Percentiles rank a stretch among this genome's conserved stretches.
These are phyloP conservation scores for Nebria brevicollis DNA, from an alignment of 2,888 invertebrate species.

Conservation along the genomic window DNA sequence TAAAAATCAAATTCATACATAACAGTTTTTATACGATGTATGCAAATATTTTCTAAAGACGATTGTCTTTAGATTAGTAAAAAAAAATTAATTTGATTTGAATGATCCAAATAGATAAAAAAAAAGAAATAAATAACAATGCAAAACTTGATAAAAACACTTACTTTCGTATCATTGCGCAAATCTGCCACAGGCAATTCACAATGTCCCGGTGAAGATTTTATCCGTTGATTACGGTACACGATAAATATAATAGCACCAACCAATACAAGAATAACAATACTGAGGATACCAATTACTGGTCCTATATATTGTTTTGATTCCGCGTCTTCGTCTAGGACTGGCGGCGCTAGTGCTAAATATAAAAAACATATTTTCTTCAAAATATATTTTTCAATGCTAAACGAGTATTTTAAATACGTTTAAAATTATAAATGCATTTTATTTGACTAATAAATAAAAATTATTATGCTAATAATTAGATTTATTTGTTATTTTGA, in stretches of 20 bases:
- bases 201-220: slow-evolving; percentile 58
- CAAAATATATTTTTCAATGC: background rate
- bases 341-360: slow-evolving; percentile 50
- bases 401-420: background rate
- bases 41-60: too few relatives aligned
- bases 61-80: too few relatives aligned
- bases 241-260: slow-evolving; percentile 78
- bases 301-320: slow-evolving; percentile 72
- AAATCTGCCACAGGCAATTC: slow-evolving; percentile 58
- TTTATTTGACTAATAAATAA: too few relatives aligned
- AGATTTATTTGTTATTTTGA: too few relatives aligned
- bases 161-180: slow-evolving; percentile 64
- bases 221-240: slow-evolving; percentile 70
- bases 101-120: too few relatives aligned
- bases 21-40: too few relatives aligned
- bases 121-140: too few relatives aligned
- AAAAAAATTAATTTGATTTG: too few relatives aligned
- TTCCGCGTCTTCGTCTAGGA: slow-evolving; percentile 68
- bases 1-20: too few relatives aligned
- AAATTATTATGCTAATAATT: too few relatives aligned
- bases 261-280: slow-evolving; percentile 76
- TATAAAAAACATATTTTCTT: background rate
- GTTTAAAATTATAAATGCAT: too few relatives aligned
- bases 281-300: slow-evolving; percentile 76
- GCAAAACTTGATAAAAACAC: slow-evolving; percentile 38